These are phyloP conservation scores for Rhinichthys klamathensis DNA, from an alignment of 2,113 vertebrate genomes.

Conservation along the genomic window DNA sequence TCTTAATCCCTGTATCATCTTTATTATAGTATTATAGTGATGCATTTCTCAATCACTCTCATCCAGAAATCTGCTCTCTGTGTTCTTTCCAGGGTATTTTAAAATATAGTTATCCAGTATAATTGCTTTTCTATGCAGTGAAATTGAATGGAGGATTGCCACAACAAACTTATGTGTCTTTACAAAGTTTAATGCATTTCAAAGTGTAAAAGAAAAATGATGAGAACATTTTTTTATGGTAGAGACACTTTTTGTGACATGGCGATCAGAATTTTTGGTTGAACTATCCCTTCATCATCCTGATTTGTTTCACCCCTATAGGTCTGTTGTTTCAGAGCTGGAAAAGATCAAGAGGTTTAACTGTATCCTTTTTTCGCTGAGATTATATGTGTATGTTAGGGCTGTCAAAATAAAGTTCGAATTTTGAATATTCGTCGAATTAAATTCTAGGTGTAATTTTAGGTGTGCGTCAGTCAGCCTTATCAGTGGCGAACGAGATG, in stretches of 20 bases:
- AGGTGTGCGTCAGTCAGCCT: too few relatives aligned
- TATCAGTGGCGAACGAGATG: too few relatives aligned
- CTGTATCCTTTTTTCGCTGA: constrained; percentile 70
- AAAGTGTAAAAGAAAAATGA: too few relatives aligned
- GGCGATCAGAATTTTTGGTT: not conserved
- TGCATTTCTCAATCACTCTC: not conserved
- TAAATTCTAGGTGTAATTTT: too few relatives aligned
- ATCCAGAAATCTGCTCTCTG: too few relatives aligned
- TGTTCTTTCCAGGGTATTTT: not conserved
- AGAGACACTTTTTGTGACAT: too few relatives aligned
- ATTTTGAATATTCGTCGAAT: too few relatives aligned
- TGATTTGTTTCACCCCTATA: constrained; percentile 47
- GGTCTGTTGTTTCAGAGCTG: constrained; percentile 72
- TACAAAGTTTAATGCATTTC: not conserved
- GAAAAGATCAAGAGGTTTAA: constrained; percentile 76
- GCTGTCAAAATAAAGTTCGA: too few relatives aligned
- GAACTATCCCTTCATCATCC: not conserved
- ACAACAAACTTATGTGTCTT: not conserved
- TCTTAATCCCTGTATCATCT: not conserved
- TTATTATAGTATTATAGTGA: not conserved
- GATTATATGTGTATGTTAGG: not conserved
- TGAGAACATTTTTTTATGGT: not conserved
- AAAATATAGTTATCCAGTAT: not conserved
- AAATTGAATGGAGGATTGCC: not conserved
- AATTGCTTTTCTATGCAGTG: not conserved